A percentile compares a stretch with the other conserved stretches of the same genome.
These are phyloP conservation scores for Dromius quadrimaculatus DNA, from an alignment of 2,888 invertebrate species.

Conservation along the genomic window DNA sequence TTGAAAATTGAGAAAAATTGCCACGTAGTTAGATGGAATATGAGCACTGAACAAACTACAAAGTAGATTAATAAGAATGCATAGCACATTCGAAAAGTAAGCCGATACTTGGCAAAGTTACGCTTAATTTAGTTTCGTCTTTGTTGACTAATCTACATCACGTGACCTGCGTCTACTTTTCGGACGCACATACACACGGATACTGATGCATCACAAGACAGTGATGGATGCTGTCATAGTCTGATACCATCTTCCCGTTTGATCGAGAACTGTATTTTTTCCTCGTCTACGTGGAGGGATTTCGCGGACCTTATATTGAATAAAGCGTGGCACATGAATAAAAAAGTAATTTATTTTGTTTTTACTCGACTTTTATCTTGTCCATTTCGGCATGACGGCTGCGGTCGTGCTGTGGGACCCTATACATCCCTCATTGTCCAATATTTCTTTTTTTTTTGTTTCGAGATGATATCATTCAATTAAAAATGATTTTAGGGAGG, in stretches of 20 bases:
- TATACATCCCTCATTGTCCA: conserved; percentile 25
- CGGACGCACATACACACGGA: neutral
- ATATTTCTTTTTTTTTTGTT: conserved; percentile 42
- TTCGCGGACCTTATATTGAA: conserved; percentile 44
- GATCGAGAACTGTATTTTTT: conserved; percentile 43
- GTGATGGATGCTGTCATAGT: conserved; percentile 42
- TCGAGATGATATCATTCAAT: conserved; percentile 46
- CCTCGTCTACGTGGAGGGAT: conserved; percentile 43
- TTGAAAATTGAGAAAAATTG: conserved; percentile 16
- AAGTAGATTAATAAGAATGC: conserved; percentile 2
- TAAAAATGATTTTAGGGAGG: conserved; percentile 49
- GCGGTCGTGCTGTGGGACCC: neutral
- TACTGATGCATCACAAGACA: conserved; percentile 2
- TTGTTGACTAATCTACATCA: conserved; percentile 36
- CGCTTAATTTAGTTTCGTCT: conserved; percentile 18
- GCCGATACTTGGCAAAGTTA: conserved; percentile 34
- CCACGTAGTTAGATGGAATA: conserved; percentile 8
- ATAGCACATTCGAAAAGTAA: conserved; percentile 18
- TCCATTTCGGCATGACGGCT: conserved; percentile 43
- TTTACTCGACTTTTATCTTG: conserved; percentile 48
- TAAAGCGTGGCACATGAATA: conserved; percentile 44
- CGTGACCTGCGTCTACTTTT: conserved; percentile 15
- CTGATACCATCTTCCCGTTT: conserved; percentile 35
- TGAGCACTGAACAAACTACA: conserved; percentile 16
- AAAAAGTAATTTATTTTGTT: conserved; percentile 49